Base-by-base conservation (phyloP, 2,888 invertebrate species). In the Drosophila neoperkinsi region DNA sequence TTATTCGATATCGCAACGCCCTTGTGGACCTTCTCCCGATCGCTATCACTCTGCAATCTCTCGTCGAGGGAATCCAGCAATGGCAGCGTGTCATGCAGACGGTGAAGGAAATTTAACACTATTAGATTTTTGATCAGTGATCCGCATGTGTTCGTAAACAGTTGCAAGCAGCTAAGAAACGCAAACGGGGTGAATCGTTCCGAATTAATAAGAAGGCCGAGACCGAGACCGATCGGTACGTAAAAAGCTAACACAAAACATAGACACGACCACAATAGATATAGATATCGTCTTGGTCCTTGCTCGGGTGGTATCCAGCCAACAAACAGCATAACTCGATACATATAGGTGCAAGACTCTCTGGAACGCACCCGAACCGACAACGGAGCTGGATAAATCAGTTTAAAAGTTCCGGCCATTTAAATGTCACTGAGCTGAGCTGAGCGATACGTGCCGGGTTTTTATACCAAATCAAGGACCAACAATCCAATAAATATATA, bases 231-330 rank as follows among this genome's bases (percentile, higher is more conserved):
- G n/a, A 80, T 51, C 11, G 88, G 86, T 9, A 76, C 16, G 51
- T 82, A 79, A 18, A 74, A 13, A 1, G 51, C 4, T 6, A 51
- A 62, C 31, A 67, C 49, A 38, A 60, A 74, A 1, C 64, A 55
- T 3, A 67, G 41, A 3, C 57, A 50, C 0, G 68, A 56, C 77
- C 81, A 81, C 7, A 73, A 13, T 1, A 71, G n/a, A 9, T 79
- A 81, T 0, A 81, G 7, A 43, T 72, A 75, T 1, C 84, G 73
- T 9, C 18, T 11, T 0, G 57, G 0, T 9, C 79, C 77, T n/a
- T 57, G 46, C 30, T 79, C 46, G 1, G 87, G 84, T 1, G 77
- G 65, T 2, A 57, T 28, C 77, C 77, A 86, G 1, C 87, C 84
- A 0, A 74, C 43, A 0, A 64, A 52, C 51, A 56, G 51, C 72